Evolutionary conservation across 2,797 vertebrate species (phyloP), one percentile per base, ranked within the genome.

Genomic region (Emydoidea blandingii): DNA sequence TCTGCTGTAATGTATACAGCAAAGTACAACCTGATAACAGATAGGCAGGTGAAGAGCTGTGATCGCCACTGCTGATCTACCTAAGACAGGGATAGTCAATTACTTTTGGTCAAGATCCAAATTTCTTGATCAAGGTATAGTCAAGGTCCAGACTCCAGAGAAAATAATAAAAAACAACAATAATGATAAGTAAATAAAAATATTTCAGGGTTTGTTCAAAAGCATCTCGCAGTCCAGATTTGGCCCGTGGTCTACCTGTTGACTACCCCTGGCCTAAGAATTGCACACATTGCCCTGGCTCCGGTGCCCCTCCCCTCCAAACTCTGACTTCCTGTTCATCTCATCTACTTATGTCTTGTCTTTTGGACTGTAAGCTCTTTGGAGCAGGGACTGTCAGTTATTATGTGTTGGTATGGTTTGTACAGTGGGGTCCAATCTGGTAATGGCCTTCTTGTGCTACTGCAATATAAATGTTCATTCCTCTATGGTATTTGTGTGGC

Each of bases 361-460:
- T 95, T 86, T 84, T 49, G 53, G 6, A 84, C 41, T 65, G 62
- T n/a, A 88, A 8, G 10, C 19, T 90, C 31, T 68, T 93, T 37
- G 37, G 65, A 27, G 49, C 12, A 68, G 44, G 85, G 54, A 72
- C 16, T 54, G 78, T 16, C 31, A 53, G 25, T 0, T 0, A 31
- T 53, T 82, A 12, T 1, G 19, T 19, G 59, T 4, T 8, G 52
- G 57, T 15, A 12, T 1, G 0, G 62, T 85, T 90, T 62, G 23
- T 74, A 74, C 23, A 14, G 41, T 44, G 72, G 25, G 41, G 5
- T 41, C 72, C 72, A 74, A 74, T 14, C 37, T 74, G 6, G n/a
- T n/a, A 65, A 34, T 37, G 18, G 49, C 54, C 82, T 14, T 52
- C 85, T 14, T 52, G 76, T 52, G 54, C 23, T 25, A 44, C 0